Evolutionary conservation across 2,797 vertebrate species (phyloP), one percentile per base, ranked within the genome.

Genomic region (Takifugu ocellatus): DNA sequence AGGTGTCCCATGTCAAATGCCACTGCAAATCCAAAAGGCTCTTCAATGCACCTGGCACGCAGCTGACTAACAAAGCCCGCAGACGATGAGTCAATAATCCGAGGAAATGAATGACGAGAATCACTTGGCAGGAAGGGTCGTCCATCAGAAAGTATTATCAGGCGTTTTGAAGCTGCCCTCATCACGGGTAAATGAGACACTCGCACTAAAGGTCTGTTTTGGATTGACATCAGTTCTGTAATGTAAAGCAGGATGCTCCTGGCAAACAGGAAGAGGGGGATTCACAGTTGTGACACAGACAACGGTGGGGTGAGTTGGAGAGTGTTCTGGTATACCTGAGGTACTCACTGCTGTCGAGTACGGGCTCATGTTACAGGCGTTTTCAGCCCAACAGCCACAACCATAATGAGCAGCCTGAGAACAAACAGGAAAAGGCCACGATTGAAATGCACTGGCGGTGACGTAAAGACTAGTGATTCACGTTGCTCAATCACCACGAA

Each of bases 271-370:
- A 49, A 49, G 25, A 1, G 5, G 25, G 10, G 39, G 45, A 56
- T 42, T 29, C 24, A 51, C n/a, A 33, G 33, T 33, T 44, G 39
- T 59, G 11, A 43, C 44, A 31, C 9, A 29, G 1, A 27, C 17
- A 49, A 54, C 17, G 12, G 52, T 2, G 0, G 25, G 45, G 50
- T 25, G 31, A 25, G 11, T 1, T 57, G 58, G 49, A 51, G 26
- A 56, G 50, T 3, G 58, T 58, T 58, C 49, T 43, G 66, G 65
- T 91, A 92, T 99, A 99, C 97, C 97, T 98, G 97, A 99, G 90
- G 97, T 99, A 94, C 97, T 99, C 94, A 98, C 96, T 94, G 97
- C 97, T 93, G 96, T 97, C 74, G 95, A 96, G 82, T 97, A 98
- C 84, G 95, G 89, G 68, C 93, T 96, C 83, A 93, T 91, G 75